Evolutionary conservation across 1,140 invertebrate genomes (phyloP), one percentile per base, ranked within the genome.

Genomic region (Dufourea novaeangliae): DNA sequence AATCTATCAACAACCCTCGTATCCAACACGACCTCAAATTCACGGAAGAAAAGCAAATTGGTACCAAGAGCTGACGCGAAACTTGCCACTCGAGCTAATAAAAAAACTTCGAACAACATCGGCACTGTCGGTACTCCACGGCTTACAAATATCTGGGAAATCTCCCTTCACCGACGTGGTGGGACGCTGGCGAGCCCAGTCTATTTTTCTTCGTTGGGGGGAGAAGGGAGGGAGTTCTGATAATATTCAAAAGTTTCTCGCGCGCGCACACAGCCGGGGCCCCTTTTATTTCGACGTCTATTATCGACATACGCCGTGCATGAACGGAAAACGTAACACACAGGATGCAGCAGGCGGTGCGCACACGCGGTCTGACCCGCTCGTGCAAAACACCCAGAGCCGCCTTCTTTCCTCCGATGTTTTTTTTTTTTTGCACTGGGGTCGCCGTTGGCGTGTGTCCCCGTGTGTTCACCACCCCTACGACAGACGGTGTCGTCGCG

Each of bases 281-380:
- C 71, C 25, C 20, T 73, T 56, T 82, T 67, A 80, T 82, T 80
- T 79, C 41, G 63, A 12, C 66, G 41, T 63, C 62, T 39, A 50
- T 75, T 80, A 82, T 82, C 69, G 71, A n/a, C 80, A 80, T 67
- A 63, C 78, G 70, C 34, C 46, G 46, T 52, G 52, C 44, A 50
- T 46, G 34, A 50, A 54, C 50, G 57, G 54, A 17, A 66, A 69
- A 25, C 54, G 70, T 37, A 64, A 66, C 37, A 57, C 37, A 57
- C 76, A 68, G 80, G 80, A 80, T 80, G 39, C 52, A 32, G 72
- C 59, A 34, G 44, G 63, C 32, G 50, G 67, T n/a, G n/a, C n/a
- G n/a, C 77, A 56, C 76, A 79, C 69, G 39, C 66, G 71, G 59
- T 44, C 41, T 79, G 78, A n/a, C 39, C 79, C 80, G 44, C 71